Conservation (phyloP, 2,888 invertebrate genomes). For the Penaeus monodon region DNA sequence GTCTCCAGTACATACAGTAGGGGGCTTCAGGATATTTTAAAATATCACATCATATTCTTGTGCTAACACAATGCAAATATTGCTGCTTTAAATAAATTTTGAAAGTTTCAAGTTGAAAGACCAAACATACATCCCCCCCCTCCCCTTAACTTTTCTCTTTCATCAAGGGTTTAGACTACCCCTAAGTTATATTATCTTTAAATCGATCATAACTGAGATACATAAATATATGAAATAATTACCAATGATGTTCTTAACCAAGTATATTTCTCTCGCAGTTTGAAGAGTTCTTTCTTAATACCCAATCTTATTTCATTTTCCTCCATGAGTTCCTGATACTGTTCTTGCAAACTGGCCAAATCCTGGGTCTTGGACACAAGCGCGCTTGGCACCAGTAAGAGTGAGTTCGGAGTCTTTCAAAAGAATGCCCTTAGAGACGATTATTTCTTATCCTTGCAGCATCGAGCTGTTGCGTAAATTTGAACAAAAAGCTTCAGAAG, state of each 20-base stretch:
- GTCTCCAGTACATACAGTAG: too few relatives aligned
- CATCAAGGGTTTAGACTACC: too few relatives aligned
- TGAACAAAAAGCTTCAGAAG: neutral
- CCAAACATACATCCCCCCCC: too few relatives aligned
- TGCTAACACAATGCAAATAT: too few relatives aligned
- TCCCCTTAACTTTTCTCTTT: too few relatives aligned
- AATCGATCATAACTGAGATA: too few relatives aligned
- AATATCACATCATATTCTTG: too few relatives aligned
- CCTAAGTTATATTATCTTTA: too few relatives aligned
- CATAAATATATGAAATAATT: neutral
- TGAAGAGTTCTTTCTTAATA: constrained; percentile 23
- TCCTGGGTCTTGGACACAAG: constrained; percentile 38
- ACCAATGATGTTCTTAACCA: constrained; percentile 29
- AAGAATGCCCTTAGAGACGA: constrained; percentile 34
- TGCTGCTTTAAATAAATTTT: too few relatives aligned
- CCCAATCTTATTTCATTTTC: constrained; percentile 23
- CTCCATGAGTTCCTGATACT: constrained; percentile 15
- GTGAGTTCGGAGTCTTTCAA: constrained; percentile 38
- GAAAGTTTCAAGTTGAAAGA: too few relatives aligned
- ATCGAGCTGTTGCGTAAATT: constrained; percentile 10
- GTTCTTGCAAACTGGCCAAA: constrained; percentile 1
- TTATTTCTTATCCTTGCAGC: constrained; percentile 22
- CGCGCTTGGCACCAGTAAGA: constrained; percentile 55
- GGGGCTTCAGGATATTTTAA: too few relatives aligned
- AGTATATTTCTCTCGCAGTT: neutral